Base-by-base conservation (phyloP, 1,140 invertebrate genomes). In the Zaprionus gabonicus region DNA sequence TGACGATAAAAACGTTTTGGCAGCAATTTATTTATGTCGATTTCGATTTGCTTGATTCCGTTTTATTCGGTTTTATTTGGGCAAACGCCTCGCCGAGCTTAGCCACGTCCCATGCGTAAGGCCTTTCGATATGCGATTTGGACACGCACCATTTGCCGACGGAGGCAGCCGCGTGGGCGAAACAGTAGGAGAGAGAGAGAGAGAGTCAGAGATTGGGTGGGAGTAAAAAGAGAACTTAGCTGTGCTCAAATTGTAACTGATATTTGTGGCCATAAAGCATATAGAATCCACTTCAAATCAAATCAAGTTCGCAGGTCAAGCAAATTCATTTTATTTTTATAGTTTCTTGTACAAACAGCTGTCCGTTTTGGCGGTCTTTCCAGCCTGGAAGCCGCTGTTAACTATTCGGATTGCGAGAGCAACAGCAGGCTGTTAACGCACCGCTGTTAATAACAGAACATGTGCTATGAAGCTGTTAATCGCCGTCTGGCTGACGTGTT, bases 11-110 rank as follows among this genome's bases (percentile, higher is more conserved):
- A 88, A 79, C 78, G 77, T 75, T 86, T 87, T 82, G 70, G 49
- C 64, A 69, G 67, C 72, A 86, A 86, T 87, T 88, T 87, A 87
- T 87, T 83, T 80, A 83, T 82, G 78, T 65, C 78, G 66, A 74
- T 59, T 73, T 80, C 57, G 68, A 83, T 77, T 84, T 87, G 72
- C 71, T 82, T 86, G 76, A 82, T 86, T 80, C 80, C 31, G 75
- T 65, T 64, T 72, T 60, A 64, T 80, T 68, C 73, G 57, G 46
- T 74, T 87, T 82, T 82, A 82, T 86, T 86, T 51, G 46, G 20
- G 1, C 12, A 51, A 65, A 58, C 46, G 64, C 28, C 62, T 75
- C 44, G 46, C 10, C 46, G n/a, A 64, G 64, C 66, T 75, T 78
- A 62, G 41, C 57, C 58, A 56, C 65, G 46, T 81, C 38, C 66